phyloP scores from a whole-genome alignment of 2,113 vertebrate species.

The Tamias sibiricus region DNA sequence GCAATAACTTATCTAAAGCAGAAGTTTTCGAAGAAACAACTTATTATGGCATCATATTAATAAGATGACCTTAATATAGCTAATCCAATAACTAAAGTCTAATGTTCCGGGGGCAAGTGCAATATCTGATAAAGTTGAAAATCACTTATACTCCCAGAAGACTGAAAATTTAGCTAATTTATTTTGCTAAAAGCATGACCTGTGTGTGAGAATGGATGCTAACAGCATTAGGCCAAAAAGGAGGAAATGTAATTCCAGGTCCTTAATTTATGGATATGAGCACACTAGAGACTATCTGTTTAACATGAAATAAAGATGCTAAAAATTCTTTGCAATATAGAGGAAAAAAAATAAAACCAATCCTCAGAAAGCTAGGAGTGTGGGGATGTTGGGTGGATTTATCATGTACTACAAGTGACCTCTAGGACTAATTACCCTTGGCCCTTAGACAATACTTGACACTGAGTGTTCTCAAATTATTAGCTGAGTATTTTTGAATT shows the following conservation, averaged over 20 bases:
- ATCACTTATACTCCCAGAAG: neutral
- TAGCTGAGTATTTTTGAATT: neutral
- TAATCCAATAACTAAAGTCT: neutral
- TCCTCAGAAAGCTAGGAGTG: neutral
- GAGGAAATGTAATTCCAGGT: neutral
- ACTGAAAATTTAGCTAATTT: neutral
- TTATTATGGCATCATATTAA: neutral
- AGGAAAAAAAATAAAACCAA: neutral
- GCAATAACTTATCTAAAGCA: neutral
- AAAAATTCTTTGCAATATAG: neutral
- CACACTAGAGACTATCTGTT: neutral
- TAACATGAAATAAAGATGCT: neutral
- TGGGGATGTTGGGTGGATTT: neutral
- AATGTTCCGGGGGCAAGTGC: neutral
- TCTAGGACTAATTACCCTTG: too few relatives aligned
- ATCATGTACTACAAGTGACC: neutral
- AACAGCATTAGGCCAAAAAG: neutral
- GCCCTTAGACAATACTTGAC: too few relatives aligned
- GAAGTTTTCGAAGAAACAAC: neutral
- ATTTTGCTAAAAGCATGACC: neutral
- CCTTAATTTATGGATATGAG: neutral
- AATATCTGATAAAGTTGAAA: neutral
- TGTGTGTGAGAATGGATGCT: neutral
- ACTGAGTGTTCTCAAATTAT: neutral
- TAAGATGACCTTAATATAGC: neutral